phyloP scores from a whole-genome alignment of 2,888 invertebrate genomes.

The Portevinia maculata region DNA sequence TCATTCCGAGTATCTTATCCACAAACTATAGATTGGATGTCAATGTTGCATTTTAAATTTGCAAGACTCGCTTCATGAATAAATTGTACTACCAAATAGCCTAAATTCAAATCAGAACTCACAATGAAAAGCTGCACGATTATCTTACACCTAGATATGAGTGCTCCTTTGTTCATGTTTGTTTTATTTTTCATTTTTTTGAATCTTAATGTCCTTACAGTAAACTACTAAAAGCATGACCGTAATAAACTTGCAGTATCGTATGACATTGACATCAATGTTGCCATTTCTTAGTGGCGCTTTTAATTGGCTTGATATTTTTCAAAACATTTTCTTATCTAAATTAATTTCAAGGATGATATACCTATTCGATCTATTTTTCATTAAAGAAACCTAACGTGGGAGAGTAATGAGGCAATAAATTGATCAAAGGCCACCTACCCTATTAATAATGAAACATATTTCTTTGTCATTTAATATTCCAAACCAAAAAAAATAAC shows the following conservation, averaged over 20 bases:
- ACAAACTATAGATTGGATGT: too few species aligned
- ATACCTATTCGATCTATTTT: conserved; percentile 7
- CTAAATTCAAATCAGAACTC: neutral
- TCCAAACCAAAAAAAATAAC: neutral
- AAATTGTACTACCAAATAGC: neutral
- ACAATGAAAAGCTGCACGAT: neutral
- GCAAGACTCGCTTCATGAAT: neutral
- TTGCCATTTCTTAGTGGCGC: neutral
- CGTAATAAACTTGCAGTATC: conserved; percentile 1
- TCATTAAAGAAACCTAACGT: conserved; percentile 2
- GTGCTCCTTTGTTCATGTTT: too few species aligned
- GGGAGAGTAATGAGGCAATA: neutral
- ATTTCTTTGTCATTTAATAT: neutral
- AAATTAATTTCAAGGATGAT: neutral
- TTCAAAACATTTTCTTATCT: conserved; percentile 15
- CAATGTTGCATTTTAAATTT: neutral
- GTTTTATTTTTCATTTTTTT: neutral
- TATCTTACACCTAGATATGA: neutral
- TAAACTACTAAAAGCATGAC: neutral
- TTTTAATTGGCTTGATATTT: conserved; percentile 6
- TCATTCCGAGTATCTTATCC: too few species aligned
- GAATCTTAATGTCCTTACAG: neutral
- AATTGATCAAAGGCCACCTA: conserved; percentile 15
- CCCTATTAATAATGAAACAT: neutral
- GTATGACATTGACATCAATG: conserved; percentile 25